These are phyloP conservation scores for Drosophila barbarae DNA, from an alignment of 2,888 invertebrate species.

Conservation along the genomic window DNA sequence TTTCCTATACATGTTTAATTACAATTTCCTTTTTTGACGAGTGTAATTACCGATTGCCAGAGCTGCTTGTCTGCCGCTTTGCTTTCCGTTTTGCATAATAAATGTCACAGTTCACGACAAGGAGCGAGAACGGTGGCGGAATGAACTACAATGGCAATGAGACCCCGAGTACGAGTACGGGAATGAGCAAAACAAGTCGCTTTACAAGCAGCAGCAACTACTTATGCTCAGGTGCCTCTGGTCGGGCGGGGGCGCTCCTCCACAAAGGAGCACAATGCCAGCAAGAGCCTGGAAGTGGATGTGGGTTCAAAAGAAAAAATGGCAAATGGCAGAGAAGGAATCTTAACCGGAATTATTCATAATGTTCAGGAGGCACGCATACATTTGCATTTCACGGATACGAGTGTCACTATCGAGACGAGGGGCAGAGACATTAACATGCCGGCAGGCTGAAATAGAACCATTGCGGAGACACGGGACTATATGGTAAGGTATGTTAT, in stretches of 20 bases:
- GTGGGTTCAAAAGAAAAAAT: conserved; percentile 36
- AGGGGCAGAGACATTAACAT: conserved; percentile 43
- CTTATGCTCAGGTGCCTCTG: conserved; percentile 57
- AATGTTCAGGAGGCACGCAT: conserved; percentile 73
- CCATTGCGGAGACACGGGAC: conserved; percentile 3
- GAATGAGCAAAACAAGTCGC: conserved; percentile 50
- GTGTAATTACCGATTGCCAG: conserved; percentile 27
- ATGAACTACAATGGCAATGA: conserved; percentile 45
- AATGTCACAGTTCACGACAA: conserved; percentile 54
- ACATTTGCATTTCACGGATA: conserved; percentile 71
- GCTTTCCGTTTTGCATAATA: conserved; percentile 67
- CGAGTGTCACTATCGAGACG: conserved; percentile 67
- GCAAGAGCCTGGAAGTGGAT: conserved; percentile 45
- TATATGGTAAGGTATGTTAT: conserved; percentile 1
- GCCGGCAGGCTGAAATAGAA: conserved; percentile 22
- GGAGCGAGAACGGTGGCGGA: conserved; percentile 19
- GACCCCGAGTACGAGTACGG: conserved; percentile 7
- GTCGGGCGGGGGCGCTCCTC: conserved; percentile 7
- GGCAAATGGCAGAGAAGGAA: conserved; percentile 64
- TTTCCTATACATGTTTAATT: neutral
- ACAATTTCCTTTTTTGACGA: neutral
- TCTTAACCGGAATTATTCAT: conserved; percentile 73
- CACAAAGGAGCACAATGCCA: conserved; percentile 37
- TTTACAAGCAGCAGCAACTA: conserved; percentile 55
- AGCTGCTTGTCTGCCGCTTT: conserved; percentile 52